A percentile compares a stretch with the other conserved stretches of the same genome.
Evolutionary conservation across 2,797 vertebrate species (phyloP).

Genomic region (Anableps anableps): DNA sequence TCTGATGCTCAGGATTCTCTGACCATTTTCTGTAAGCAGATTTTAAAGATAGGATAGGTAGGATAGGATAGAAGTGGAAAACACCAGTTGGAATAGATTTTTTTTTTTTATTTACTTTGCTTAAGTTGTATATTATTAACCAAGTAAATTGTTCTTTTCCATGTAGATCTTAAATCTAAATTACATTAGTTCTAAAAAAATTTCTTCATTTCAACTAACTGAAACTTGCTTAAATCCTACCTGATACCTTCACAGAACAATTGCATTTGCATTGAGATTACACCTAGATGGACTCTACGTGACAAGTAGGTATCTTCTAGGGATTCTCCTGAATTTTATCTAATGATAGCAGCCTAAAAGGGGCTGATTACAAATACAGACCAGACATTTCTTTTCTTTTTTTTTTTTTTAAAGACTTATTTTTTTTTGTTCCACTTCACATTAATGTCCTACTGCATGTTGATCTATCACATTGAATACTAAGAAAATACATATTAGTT

Average conservation of each 20-base stretch:
- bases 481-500: neutral
- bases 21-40: too few relatives aligned
- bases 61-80: neutral
- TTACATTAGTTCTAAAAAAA: neutral
- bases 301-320: neutral
- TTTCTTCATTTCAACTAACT: neutral
- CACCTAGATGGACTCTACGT: neutral
- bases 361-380: neutral
- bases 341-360: too few relatives aligned
- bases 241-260: neutral
- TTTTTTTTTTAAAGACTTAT: neutral
- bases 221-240: neutral
- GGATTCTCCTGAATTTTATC: too few relatives aligned
- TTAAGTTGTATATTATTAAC: neutral
- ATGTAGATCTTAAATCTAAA: neutral
- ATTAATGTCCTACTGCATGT: neutral
- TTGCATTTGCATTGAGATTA: neutral
- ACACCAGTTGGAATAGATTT: neutral
- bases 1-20: too few relatives aligned
- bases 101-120: neutral
- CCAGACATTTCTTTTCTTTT: neutral
- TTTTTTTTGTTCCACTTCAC: neutral
- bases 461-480: neutral
- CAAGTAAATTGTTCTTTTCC: neutral
- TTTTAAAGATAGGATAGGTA: neutral